Evolutionary conservation across 2,888 invertebrate species (phyloP), one percentile per base, ranked within the genome.

Genomic region (Cartodere bifasciata): DNA sequence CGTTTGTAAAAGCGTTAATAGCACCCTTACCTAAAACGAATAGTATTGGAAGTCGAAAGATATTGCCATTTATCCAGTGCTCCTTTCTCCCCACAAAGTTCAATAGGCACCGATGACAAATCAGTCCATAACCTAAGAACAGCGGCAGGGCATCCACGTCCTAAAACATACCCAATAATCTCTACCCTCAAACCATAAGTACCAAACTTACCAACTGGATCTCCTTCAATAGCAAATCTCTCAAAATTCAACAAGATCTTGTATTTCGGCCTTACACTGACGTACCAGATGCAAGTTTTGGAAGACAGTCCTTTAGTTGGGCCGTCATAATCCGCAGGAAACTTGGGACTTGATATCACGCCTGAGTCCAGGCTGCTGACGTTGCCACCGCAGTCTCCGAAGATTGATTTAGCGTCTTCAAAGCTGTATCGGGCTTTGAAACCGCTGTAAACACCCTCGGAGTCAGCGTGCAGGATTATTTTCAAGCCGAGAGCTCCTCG

Each of bases 341-440:
- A 92, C 49, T 86, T 83, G 23, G 94, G 94, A 43, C 91, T 90
- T 39, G 80, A 75, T 48, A 91, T 83, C 53, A 71, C 80, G 56
- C 77, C 87, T 49, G 75, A 83, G 58, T 83, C 81, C 49, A 77
- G 69, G 46, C 78, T 82, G 45, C 82, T 87, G 53, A 88, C 81
- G 63, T 91, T 88, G 47, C 83, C 80, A 40, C 92, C 91, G 60
- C 94, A 94, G 63, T 90, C 92, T 54, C 86, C 86, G 53, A 84
- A 86, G 55, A 86, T 83, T 20, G 84, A 80, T 62, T 85, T 84
- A 39, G 83, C 83, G 23, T 66, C 67, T 64, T 92, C 85, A 59
- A 95, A 97, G 47, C 86, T 80, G 60, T 94, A 98, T 48, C 85
- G 72, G 9, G 94, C 97, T 58, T 90, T 91, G 63, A 98, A 98